Conservation (phyloP, 2,113 vertebrate species). For the Zingel zingel region DNA sequence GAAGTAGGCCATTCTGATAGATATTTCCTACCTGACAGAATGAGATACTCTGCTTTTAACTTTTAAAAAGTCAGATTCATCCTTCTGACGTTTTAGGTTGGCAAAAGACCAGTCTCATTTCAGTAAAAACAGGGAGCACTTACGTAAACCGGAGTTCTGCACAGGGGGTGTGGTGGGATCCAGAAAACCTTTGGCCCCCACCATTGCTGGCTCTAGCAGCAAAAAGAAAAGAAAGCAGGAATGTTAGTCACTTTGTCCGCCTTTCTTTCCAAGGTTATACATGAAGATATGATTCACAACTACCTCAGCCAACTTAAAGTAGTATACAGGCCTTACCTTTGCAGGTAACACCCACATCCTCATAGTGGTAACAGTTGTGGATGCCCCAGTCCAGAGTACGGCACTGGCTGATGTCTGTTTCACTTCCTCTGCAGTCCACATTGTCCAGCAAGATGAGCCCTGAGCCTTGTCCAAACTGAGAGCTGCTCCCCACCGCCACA, state of each 20-base stretch:
- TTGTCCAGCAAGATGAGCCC: slow-evolving; percentile 95
- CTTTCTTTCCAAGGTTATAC: neutral
- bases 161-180: slow-evolving; percentile 61
- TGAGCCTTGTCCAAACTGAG: slow-evolving; percentile 89
- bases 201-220: slow-evolving; percentile 79
- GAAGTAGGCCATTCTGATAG: too few species aligned
- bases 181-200: slow-evolving; percentile 69
- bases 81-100: slow-evolving; percentile 7
- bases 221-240: slow-evolving; percentile 9
- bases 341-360: slow-evolving; percentile 93
- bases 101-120: slow-evolving; percentile 29
- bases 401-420: slow-evolving; percentile 89
- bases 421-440: slow-evolving; percentile 92
- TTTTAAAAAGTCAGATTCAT: neutral
- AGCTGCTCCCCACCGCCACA: slow-evolving; percentile 83
- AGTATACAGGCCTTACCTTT: slow-evolving; percentile 81
- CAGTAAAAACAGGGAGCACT: slow-evolving; percentile 59
- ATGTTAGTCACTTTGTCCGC: neutral
- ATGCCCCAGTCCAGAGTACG: slow-evolving; percentile 92
- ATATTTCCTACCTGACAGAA: too few species aligned
- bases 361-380: slow-evolving; percentile 98
- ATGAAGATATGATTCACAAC: neutral
- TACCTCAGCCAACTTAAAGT: neutral
- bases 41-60: too few species aligned
- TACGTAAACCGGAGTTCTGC: slow-evolving; percentile 68